Percentiles rank a stretch among this genome's conserved stretches.
Conservation (phyloP, 1,140 invertebrate species). For the Brachionus asplanchnoidis region DNA sequence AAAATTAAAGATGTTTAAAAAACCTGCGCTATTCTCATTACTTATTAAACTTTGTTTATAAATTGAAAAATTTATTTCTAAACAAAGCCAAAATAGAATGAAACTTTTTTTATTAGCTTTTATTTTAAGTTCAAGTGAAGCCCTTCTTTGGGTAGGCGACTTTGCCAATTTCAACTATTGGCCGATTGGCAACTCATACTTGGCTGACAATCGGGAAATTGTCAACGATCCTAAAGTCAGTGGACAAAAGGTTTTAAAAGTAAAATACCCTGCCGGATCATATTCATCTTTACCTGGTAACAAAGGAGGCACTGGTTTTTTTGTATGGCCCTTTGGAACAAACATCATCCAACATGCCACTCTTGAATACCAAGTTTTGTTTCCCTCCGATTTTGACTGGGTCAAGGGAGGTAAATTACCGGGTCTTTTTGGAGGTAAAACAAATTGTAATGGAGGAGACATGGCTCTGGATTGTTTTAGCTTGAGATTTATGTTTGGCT, state of each 20-base stretch:
- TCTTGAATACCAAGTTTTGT: conserved; percentile 5
- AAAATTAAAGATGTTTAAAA: background rate
- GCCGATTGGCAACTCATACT: background rate
- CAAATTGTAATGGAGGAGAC: background rate
- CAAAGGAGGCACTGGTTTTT: conserved; percentile 34
- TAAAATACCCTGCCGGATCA: conserved; percentile 11
- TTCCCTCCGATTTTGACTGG: background rate
- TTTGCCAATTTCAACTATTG: background rate
- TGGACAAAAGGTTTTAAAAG: conserved; percentile 5
- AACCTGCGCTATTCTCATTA: background rate
- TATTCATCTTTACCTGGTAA: background rate
- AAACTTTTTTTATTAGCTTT: background rate
- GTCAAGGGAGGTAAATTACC: conserved; percentile 18
- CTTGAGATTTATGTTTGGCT: background rate
- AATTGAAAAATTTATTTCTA: background rate
- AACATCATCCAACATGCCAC: conserved; percentile 8
- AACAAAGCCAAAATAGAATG: background rate
- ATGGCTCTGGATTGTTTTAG: conserved; percentile 33
- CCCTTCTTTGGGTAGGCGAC: background rate
- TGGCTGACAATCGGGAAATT: background rate
- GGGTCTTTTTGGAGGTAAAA: conserved; percentile 1
- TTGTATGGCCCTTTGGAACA: conserved; percentile 14
- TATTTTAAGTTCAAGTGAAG: background rate
- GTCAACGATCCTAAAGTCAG: conserved; percentile 24
- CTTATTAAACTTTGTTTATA: background rate